phyloP scores from a whole-genome alignment of 2,888 invertebrate genomes.

The Cancer borealis region DNA sequence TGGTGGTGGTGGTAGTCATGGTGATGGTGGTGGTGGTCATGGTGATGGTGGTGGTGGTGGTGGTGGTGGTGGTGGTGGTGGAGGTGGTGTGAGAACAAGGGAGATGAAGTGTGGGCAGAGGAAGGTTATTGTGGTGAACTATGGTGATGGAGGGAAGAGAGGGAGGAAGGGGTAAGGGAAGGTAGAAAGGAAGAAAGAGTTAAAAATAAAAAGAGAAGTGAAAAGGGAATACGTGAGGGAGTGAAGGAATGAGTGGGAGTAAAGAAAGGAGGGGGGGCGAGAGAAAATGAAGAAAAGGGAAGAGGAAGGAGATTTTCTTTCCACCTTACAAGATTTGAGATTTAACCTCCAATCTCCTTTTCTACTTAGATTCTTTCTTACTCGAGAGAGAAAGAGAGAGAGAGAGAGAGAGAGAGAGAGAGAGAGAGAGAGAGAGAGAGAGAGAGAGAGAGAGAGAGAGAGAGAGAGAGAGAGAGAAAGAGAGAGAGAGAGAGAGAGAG shows the following conservation, averaged over 20 bases:
- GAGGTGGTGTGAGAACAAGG: not conserved
- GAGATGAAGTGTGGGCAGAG: not conserved
- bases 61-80: not conserved
- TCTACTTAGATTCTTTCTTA: too few species aligned
- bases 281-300: not conserved
- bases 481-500: not conserved
- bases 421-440: conserved; percentile 40
- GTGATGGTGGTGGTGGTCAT: not conserved
- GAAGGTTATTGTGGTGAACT: not conserved
- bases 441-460: conserved; percentile 29
- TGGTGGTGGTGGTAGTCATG: not conserved
- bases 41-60: not conserved
- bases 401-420: conserved; percentile 36
- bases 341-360: not conserved
- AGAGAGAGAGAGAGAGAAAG: conserved; percentile 43
- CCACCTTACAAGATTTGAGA: not conserved
- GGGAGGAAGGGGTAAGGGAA: not conserved
- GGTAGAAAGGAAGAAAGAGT: not conserved
- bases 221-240: not conserved
- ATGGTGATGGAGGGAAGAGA: not conserved
- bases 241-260: not conserved
- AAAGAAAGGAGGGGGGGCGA: not conserved
- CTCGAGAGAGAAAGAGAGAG: not conserved
- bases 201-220: not conserved
- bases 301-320: not conserved